Evolutionary conservation across 2,888 invertebrate genomes (phyloP).

Genomic region (Erebia ligea): DNA sequence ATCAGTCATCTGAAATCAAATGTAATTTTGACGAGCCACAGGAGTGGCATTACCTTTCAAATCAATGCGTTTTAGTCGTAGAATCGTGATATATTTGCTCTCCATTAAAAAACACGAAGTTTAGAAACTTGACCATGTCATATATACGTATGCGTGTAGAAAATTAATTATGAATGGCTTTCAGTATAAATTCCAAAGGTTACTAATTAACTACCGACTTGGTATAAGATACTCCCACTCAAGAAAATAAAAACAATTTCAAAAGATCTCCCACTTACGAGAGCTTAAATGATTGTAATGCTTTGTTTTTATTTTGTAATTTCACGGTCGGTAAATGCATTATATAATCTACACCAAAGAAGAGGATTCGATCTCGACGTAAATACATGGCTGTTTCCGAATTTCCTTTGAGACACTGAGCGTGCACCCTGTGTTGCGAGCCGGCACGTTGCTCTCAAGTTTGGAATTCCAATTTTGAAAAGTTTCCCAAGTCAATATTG

Average conservation of each 20-base stretch:
- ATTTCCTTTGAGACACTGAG: conserved; percentile 81
- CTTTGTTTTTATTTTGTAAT: conserved; percentile 51
- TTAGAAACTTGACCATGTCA: too few relatives aligned
- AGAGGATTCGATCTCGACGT: conserved; percentile 77
- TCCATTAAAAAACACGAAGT: too few relatives aligned
- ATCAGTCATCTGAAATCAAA: too few relatives aligned
- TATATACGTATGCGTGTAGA: too few relatives aligned
- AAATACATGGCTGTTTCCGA: conserved; percentile 76
- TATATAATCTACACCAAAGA: conserved; percentile 72
- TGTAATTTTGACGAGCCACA: too few relatives aligned
- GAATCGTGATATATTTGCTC: too few relatives aligned
- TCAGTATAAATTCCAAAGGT: too few relatives aligned
- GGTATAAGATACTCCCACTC: not conserved
- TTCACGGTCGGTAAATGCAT: conserved; percentile 75
- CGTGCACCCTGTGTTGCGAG: conserved; percentile 67
- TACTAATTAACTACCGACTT: not conserved
- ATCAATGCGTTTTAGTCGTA: too few relatives aligned
- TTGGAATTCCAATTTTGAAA: conserved; percentile 83
- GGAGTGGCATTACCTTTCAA: too few relatives aligned
- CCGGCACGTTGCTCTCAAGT: conserved; percentile 78
- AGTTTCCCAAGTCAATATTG: conserved; percentile 79
- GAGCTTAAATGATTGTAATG: not conserved
- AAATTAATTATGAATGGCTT: too few relatives aligned
- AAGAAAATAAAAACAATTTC: conserved; percentile 2
- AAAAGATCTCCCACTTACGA: not conserved